Evolutionary conservation across 2,113 vertebrate species (phyloP), one percentile per base, ranked within the genome.

Genomic region (Myodes glareolus): DNA sequence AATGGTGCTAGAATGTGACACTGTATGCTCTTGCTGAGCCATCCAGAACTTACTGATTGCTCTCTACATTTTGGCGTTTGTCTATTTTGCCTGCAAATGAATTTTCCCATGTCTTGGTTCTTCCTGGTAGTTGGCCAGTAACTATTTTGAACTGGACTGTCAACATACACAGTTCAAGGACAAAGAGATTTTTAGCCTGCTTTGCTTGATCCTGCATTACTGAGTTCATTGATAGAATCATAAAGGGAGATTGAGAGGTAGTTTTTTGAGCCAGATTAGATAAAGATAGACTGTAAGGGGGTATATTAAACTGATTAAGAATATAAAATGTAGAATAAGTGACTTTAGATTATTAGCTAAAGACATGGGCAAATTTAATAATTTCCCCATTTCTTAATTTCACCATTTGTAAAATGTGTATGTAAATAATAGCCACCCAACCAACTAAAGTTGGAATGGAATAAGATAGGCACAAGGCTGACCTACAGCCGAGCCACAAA

Each of bases 241-340:
- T 95, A 80, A 93, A 55, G 75, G 93, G 36, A 52, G 45, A 16
- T 76, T 4, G n/a, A 25, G 61, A 90, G 75, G 21, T 84, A 50
- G 58, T 58, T 58, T 55, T 95, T 78, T 87, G 78, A 96, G 94
- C 67, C 39, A 90, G 95, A 61, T 88, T 33, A 85, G 94, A 88
- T 78, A 25, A 88, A 91, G 36, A 81, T 93, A 89, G 58, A 52
- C 19, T 75, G 10, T 13, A 68, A 88, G 76, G 17, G 33, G 78
- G 14, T 39, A 16, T 77, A 67, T 45, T 23, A 72, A 42, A 67
- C 29, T 55, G 72, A 80, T 81, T 36, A 70, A 94, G 75, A 72
- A 10, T 58, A 63, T 87, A 73, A 67, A 88, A 13, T 61, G 31
- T 11, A 21, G 3, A 85, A 89, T 72, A 13, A 61, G 21, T 39